phyloP scores from a whole-genome alignment of 2,797 vertebrate genomes.

The Pyrocephalus nanus region DNA sequence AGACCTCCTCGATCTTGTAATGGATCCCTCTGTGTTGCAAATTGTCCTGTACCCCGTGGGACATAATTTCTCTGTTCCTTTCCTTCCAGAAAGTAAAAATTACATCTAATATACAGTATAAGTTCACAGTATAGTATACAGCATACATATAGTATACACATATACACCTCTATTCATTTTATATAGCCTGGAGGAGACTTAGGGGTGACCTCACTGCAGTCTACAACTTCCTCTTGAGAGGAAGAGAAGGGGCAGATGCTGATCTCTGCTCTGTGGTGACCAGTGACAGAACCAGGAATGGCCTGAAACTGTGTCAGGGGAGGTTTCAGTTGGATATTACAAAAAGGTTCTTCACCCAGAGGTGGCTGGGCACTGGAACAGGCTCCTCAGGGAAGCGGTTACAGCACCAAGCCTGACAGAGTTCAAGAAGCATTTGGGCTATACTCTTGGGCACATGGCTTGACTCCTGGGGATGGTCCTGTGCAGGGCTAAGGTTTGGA shows the following conservation, averaged over 20 bases:
- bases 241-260: not conserved
- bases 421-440: not conserved
- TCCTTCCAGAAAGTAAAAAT: not conserved
- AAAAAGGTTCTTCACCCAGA: not conserved
- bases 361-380: not conserved
- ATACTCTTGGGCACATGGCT: not conserved
- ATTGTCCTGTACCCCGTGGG: not conserved
- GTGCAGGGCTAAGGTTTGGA: not conserved
- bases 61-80: not conserved
- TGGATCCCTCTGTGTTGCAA: not conserved
- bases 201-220: not conserved
- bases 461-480: not conserved
- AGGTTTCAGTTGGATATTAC: not conserved
- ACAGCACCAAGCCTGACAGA: not conserved
- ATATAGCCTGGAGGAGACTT: not conserved
- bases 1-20: not conserved
- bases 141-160: not conserved
- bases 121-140: not conserved
- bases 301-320: not conserved
- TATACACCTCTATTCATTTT: not conserved
- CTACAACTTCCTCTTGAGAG: not conserved
- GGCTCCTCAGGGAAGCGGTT: not conserved
- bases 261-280: not conserved
- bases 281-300: not conserved
- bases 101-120: not conserved